Evolutionary conservation across 2,797 vertebrate species (phyloP).

Genomic region (Hippopotamyrus pictus): DNA sequence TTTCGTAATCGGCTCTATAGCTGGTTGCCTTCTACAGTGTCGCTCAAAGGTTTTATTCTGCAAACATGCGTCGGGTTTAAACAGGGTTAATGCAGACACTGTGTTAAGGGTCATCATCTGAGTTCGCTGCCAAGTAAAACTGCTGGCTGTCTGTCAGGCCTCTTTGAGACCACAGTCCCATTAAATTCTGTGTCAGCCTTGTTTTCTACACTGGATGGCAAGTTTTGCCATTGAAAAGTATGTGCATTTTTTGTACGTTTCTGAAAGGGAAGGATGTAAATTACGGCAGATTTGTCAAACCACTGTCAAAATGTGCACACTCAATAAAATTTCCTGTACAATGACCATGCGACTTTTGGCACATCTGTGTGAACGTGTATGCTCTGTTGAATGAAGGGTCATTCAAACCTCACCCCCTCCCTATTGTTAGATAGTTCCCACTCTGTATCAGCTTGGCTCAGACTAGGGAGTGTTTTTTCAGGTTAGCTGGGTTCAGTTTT

Average conservation of each 20-base stretch:
- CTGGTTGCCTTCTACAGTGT: not conserved
- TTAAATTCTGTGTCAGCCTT: not conserved
- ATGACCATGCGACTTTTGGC: not conserved
- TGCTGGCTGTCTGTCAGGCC: not conserved
- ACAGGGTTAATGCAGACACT: not conserved
- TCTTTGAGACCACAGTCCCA: not conserved
- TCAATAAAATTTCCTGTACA: slow-evolving; percentile 15
- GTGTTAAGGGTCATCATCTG: not conserved
- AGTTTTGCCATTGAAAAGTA: slow-evolving; percentile 10
- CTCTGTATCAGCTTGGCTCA: not conserved
- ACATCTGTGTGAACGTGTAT: not conserved
- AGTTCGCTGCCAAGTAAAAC: not conserved
- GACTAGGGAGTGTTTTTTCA: not conserved
- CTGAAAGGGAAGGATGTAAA: slow-evolving; percentile 3
- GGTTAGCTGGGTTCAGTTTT: not conserved
- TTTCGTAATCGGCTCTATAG: not conserved
- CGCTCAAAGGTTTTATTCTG: not conserved
- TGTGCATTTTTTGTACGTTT: slow-evolving; percentile 8
- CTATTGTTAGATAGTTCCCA: not conserved
- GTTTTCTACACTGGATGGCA: not conserved
- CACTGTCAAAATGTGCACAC: not conserved
- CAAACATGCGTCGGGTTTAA: not conserved
- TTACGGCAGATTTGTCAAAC: not conserved
- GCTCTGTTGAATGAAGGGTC: not conserved
- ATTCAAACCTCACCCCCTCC: not conserved